Conservation (phyloP, 30 jellyfish, hydroid and myxozoan genomes). For the Turritopsis rubra region DNA sequence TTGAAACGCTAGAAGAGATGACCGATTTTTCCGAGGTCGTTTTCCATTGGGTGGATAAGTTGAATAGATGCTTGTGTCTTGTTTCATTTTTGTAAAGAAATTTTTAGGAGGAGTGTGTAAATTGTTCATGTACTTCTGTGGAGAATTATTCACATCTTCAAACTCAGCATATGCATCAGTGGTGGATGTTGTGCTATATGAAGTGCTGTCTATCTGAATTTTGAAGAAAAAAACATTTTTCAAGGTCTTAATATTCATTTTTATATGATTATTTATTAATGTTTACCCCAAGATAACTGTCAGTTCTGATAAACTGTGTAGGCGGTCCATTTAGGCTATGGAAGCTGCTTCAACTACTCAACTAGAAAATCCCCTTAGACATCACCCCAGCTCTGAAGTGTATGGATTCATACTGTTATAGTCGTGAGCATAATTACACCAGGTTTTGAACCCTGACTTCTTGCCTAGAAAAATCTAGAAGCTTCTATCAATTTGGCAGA, state of each 20-base stretch:
- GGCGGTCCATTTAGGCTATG: too few relatives aligned
- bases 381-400: too few relatives aligned
- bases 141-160: conserved; percentile 51
- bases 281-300: too few relatives aligned
- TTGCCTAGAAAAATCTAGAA: too few relatives aligned
- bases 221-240: neutral
- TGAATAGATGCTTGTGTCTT: conserved; percentile 53
- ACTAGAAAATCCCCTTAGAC: too few relatives aligned
- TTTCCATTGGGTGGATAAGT: conserved; percentile 92
- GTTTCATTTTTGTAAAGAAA: conserved; percentile 40
- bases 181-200: conserved; percentile 90
- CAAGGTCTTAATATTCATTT: neutral
- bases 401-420: too few relatives aligned
- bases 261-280: too few relatives aligned
- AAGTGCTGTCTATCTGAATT: conserved; percentile 80
- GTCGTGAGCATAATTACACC: too few relatives aligned
- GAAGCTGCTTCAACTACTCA: too few relatives aligned
- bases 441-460: too few relatives aligned
- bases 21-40: conserved; percentile 52
- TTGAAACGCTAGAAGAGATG: conserved; percentile 42
- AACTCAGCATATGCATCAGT: conserved; percentile 71
- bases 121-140: conserved; percentile 23
- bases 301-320: too few relatives aligned
- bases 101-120: conserved; percentile 23
- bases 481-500: too few relatives aligned